Percentiles rank a stretch among this genome's conserved stretches.
phyloP scores from a whole-genome alignment of 2,797 vertebrate species.

The Phaenicophaeus curvirostris region DNA sequence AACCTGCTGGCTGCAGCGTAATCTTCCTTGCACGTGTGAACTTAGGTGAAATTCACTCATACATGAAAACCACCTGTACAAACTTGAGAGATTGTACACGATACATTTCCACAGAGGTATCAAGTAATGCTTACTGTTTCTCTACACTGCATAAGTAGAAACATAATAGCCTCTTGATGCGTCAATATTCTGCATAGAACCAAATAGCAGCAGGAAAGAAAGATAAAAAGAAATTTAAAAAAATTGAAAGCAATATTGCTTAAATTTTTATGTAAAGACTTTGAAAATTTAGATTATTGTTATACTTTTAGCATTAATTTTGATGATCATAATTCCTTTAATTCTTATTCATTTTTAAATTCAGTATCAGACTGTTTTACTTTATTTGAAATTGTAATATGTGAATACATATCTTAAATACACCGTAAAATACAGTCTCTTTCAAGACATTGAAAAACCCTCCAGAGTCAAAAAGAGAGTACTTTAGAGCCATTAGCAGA shows the following conservation, averaged over 20 bases:
- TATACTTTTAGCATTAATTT: neutral
- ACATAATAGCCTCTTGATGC: neutral
- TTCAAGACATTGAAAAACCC: neutral
- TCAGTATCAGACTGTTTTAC: neutral
- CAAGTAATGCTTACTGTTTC: neutral
- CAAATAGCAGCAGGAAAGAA: neutral
- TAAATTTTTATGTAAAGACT: neutral
- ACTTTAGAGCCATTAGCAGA: conserved; percentile 47
- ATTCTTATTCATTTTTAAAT: neutral
- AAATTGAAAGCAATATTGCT: neutral
- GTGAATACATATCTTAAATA: neutral
- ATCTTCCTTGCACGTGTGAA: neutral
- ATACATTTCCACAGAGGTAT: neutral
- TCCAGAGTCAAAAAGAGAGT: neutral
- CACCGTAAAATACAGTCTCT: neutral
- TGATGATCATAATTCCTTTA: neutral
- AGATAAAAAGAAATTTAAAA: neutral
- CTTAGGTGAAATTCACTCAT: neutral
- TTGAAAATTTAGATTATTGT: neutral
- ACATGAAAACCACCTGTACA: neutral
- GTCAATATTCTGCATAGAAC: neutral
- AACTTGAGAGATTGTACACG: neutral
- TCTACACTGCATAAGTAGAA: neutral
- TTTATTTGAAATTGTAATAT: neutral
- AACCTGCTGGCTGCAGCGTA: neutral